Evolutionary conservation across 2,113 vertebrate species (phyloP).

Genomic region (Lethenteron reissneri): DNA sequence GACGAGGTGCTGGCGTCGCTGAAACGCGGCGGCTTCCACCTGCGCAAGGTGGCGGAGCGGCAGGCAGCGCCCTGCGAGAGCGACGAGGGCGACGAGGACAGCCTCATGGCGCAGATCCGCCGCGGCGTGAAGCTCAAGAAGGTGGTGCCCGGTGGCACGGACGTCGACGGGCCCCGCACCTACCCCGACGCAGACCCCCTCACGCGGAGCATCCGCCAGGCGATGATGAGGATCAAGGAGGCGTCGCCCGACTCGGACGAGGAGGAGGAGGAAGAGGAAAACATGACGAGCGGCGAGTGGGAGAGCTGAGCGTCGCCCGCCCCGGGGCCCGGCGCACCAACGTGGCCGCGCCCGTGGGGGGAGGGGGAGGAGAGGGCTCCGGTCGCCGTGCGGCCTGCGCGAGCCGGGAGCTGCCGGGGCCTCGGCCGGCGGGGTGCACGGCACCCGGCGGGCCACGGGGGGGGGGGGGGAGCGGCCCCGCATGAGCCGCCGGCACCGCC

Average conservation of each 20-base stretch:
- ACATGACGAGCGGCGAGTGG: background rate
- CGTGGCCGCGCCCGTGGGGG: too few relatives aligned
- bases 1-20: constrained; percentile 90
- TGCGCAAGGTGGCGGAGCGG: constrained; percentile 68
- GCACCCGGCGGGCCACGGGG: too few relatives aligned
- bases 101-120: constrained; percentile 92
- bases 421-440: too few relatives aligned
- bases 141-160: constrained; percentile 45
- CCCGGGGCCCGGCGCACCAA: too few relatives aligned
- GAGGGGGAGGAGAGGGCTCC: too few relatives aligned
- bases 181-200: constrained; percentile 37
- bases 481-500: too few relatives aligned
- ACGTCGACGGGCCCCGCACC: constrained; percentile 38
- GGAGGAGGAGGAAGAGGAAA: constrained; percentile 26
- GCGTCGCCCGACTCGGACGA: constrained; percentile 90
- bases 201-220: constrained; percentile 90
- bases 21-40: constrained; percentile 82
- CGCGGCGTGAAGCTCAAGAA: constrained; percentile 84
- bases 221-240: constrained; percentile 80
- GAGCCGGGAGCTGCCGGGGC: too few relatives aligned
- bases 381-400: too few relatives aligned
- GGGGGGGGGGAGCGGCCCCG: too few relatives aligned
- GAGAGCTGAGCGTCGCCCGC: background rate
- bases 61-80: constrained; percentile 64
- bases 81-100: constrained; percentile 68